phyloP scores from a whole-genome alignment of 2,888 invertebrate genomes.

The Acrobasis repandana region DNA sequence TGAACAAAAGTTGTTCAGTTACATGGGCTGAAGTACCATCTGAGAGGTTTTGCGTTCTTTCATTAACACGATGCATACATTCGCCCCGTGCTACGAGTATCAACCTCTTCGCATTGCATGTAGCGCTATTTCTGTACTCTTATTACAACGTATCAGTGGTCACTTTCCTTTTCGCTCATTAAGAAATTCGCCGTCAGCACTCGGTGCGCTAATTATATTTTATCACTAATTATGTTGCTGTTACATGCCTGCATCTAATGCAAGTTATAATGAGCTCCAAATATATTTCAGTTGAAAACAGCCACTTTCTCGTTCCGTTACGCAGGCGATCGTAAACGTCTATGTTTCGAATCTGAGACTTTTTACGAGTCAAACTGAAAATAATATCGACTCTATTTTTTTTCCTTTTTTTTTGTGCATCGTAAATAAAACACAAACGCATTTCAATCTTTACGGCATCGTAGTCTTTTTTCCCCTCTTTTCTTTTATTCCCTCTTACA shows the following conservation, averaged over 20 bases:
- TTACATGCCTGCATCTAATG: conserved; percentile 30
- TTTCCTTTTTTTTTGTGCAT: no score
- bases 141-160: not conserved
- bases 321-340: conserved; percentile 4
- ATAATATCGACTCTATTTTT: no score
- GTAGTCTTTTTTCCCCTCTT: no score
- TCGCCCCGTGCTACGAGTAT: no score
- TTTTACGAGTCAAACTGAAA: no score
- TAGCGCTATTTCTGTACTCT: not conserved
- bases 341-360: not conserved
- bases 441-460: no score
- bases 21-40: no score
- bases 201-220: conserved; percentile 30
- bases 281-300: conserved; percentile 20
- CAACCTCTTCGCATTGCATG: not conserved
- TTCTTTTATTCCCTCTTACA: no score
- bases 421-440: no score
- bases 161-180: conserved; percentile 49
- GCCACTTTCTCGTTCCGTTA: conserved; percentile 22
- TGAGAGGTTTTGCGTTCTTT: no score
- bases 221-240: conserved; percentile 28
- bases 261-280: conserved; percentile 27
- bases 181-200: conserved; percentile 34
- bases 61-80: no score
- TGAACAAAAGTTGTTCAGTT: no score